Base-by-base conservation (phyloP, 2,888 invertebrate species). In the Scrobipalpa costella region DNA sequence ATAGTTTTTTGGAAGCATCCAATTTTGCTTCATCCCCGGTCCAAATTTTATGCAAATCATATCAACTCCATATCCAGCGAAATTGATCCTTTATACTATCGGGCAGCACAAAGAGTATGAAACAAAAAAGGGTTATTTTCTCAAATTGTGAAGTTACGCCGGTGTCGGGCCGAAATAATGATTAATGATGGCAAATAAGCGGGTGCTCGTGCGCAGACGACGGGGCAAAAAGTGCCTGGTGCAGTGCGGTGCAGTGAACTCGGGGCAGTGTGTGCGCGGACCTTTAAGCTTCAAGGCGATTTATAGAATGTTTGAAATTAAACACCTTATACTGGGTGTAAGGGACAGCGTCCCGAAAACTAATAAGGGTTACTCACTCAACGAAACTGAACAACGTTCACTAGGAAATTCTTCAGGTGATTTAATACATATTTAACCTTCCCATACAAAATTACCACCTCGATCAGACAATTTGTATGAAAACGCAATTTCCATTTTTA, bases 131-230 rank as follows among this genome's bases (percentile, higher is more conserved):
- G 88, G 87, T 90, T 89, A 88, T 89, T 90, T 86, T 87, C 85
- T 86, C 80, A 89, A 89, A 88, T 88, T 84, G 84, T 85, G 79
- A 83, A 78, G 80, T 79, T 80, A 81, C 84, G 73, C 72, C 73
- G 78, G 81, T 76, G 82, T 79, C 83, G 84, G 84, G 80, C 84
- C 87, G 82, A 89, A 90, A 90, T 90, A 88, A 91, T 92, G 92
- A 92, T 92, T 92, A 89, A 92, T 92, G 92, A 86, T 88, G 77
- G 81, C 83, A 92, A 92, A 92, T 92, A 92, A 92, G 90, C 92
- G 91, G 92, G 88, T 92, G 86, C 82, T 84, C 75, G 77, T 64
- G 70, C 75, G 77, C 65, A 70, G 72, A 72, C 76, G 72, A 2
- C 34, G 55, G 73, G 71, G 84, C 78, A 88, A 88, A 89, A 90